Conservation (phyloP, 2,113 vertebrate genomes). For the Antigone vipio region DNA sequence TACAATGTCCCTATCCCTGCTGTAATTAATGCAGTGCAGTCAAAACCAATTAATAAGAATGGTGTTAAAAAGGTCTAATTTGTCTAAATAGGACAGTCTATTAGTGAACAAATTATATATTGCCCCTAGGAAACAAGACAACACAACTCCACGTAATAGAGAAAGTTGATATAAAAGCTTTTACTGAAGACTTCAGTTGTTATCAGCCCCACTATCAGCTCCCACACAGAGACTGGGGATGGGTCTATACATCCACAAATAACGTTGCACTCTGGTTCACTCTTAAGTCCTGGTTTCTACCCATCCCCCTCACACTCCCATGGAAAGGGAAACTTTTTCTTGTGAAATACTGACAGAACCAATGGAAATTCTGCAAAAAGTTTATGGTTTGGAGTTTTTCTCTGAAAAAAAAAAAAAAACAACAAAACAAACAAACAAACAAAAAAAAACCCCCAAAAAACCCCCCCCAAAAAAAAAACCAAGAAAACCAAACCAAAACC, state of each 20-base stretch:
- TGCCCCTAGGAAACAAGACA: slow-evolving; percentile 12
- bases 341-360: not conserved
- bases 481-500: not conserved
- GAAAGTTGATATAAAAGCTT: not conserved
- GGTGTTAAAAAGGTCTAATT: slow-evolving; percentile 37
- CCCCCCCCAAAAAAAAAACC: not conserved
- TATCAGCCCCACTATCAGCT: not conserved
- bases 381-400: not conserved
- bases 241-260: not conserved
- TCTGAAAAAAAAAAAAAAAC: not conserved
- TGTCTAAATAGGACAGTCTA: slow-evolving; percentile 1
- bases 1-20: not conserved
- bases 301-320: not conserved
- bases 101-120: slow-evolving; percentile 14
- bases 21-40: slow-evolving; percentile 16
- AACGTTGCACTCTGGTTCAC: rapidly evolving
- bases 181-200: not conserved
- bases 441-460: too few relatives aligned
- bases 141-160: not conserved
- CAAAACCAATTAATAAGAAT: slow-evolving; percentile 17
- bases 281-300: not conserved
- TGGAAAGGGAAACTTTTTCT: not conserved
- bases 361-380: not conserved
- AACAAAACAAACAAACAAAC: too few relatives aligned
- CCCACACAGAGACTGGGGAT: not conserved